Evolutionary conservation across 35 echinoderm and acorn worm species (phyloP).

Genomic region (Eucidaris tribuloides): DNA sequence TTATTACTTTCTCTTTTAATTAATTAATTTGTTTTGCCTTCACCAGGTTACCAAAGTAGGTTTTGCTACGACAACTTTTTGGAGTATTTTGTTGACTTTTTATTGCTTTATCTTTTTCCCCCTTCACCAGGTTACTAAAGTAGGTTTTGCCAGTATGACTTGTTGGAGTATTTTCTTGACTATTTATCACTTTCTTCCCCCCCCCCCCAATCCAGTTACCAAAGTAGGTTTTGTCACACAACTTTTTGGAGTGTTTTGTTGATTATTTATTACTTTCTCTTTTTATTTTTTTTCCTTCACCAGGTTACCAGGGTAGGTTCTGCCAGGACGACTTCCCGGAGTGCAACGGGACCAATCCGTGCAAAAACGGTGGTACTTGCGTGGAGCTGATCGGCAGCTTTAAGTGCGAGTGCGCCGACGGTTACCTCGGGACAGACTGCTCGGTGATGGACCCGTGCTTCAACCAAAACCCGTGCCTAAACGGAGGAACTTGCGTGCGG

Average conservation of each 20-base stretch:
- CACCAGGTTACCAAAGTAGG: constrained; percentile 67
- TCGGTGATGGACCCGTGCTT: constrained; percentile 32
- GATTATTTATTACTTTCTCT: too few species aligned
- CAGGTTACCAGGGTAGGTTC: constrained; percentile 70
- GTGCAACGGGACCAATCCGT: constrained; percentile 35
- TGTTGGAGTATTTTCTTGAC: too few species aligned
- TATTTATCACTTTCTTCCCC: too few species aligned
- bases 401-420: constrained; percentile 55
- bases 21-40: too few species aligned
- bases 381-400: constrained; percentile 33
- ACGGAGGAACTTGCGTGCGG: constrained; percentile 43
- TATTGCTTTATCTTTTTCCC: too few species aligned
- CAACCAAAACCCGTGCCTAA: constrained; percentile 41
- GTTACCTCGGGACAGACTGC: constrained; percentile 32
- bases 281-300: not conserved
- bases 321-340: constrained; percentile 78
- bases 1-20: too few species aligned
- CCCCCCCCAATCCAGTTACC: constrained; percentile 47
- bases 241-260: constrained; percentile 78
- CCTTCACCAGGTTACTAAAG: constrained; percentile 69
- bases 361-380: constrained; percentile 71
- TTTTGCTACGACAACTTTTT: constrained; percentile 59
- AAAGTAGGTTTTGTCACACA: constrained; percentile 57
- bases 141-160: constrained; percentile 51
- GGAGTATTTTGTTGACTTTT: too few species aligned